Conservation (phyloP, 2,888 invertebrate species). For the Elegia similella region DNA sequence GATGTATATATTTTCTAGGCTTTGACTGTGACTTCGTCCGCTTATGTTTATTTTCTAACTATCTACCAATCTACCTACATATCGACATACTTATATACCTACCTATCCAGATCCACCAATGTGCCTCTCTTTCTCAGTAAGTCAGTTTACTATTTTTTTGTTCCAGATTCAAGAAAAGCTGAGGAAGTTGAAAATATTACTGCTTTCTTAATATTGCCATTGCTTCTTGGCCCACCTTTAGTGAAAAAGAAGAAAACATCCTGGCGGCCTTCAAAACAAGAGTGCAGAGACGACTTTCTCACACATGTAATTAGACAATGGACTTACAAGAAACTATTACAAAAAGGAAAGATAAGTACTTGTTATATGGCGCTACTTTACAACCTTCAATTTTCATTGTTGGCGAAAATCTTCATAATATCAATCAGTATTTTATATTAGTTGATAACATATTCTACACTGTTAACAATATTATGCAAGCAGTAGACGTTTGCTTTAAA, state of each 20-base stretch:
- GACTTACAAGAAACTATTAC: background rate
- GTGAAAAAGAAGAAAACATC: background rate
- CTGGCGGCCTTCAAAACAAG: background rate
- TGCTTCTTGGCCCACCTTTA: background rate
- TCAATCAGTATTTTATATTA: background rate
- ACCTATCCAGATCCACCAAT: no score
- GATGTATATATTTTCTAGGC: no score
- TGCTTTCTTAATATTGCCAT: background rate
- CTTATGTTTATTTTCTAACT: no score
- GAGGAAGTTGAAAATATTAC: background rate
- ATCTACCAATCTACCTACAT: no score
- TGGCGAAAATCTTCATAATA: background rate
- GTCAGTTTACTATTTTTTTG: no score
- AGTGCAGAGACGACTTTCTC: background rate
- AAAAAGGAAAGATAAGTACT: background rate
- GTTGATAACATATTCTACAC: slow-evolving; percentile 1
- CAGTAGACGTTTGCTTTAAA: background rate
- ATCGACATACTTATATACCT: no score
- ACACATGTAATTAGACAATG: background rate
- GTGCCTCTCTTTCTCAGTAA: no score
- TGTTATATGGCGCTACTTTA: background rate
- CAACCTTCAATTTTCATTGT: background rate
- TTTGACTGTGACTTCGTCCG: no score
- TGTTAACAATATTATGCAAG: slow-evolving; percentile 1
- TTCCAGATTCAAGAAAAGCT: background rate